Conservation (phyloP, 2,888 invertebrate species). For the Lissocephala sabroskyi region DNA sequence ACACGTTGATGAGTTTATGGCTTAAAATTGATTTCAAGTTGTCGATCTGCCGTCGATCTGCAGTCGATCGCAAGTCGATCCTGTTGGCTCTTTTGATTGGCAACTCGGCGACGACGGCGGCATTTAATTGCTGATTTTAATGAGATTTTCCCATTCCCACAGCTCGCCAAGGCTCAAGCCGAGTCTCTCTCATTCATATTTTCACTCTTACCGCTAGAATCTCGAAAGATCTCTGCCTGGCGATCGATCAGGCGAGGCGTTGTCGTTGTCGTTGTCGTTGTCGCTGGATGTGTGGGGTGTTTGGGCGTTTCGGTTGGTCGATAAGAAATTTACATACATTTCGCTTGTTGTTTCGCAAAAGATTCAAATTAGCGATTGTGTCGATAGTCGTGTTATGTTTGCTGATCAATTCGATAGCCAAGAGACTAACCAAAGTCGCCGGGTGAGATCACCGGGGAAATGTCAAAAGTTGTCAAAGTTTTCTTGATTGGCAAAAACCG, state of each 20-base stretch:
- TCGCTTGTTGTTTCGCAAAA: conserved; percentile 43
- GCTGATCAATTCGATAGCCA: neutral
- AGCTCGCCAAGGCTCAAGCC: neutral
- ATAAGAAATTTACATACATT: conserved; percentile 54
- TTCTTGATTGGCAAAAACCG: too few species aligned
- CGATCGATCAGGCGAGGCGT: too few species aligned
- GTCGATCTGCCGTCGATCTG: conserved; percentile 27
- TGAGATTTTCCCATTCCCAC: conserved; percentile 52
- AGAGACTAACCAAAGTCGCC: neutral
- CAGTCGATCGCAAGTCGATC: too few species aligned
- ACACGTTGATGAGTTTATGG: conserved; percentile 58
- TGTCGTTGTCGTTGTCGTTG: neutral
- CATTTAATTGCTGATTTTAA: conserved; percentile 66
- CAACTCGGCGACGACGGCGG: too few species aligned
- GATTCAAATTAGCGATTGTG: conserved; percentile 58
- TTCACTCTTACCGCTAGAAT: conserved; percentile 1
- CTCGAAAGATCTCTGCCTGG: neutral
- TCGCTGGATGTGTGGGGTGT: conserved; percentile 13
- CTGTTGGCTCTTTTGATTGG: conserved; percentile 39
- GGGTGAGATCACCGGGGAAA: too few species aligned
- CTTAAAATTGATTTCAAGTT: conserved; percentile 64
- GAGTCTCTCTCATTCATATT: too few species aligned
- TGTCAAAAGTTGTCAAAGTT: conserved; percentile 11
- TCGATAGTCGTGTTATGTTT: conserved; percentile 8
- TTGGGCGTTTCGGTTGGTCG: conserved; percentile 48